Percentiles rank a stretch among this genome's conserved stretches.
These are phyloP conservation scores for Xenopus tropicalis DNA, from an alignment of 2,113 vertebrate species.

Conservation along the genomic window UCB_Xtro_10.0 CM004445.2:9683501-9684000, in stretches of 20 bases:
- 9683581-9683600: conserved; percentile 71
- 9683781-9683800: conserved; percentile 63
- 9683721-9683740: conserved; percentile 63
- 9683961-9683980: conserved; percentile 76
- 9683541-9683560: conserved; percentile 79
- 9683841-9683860: conserved; percentile 65
- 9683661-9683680: conserved; percentile 59
- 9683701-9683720: conserved; percentile 67
- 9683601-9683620: conserved; percentile 68
- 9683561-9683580: conserved; percentile 79
- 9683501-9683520: conserved; percentile 87
- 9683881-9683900: conserved; percentile 64
- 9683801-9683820: conserved; percentile 65
- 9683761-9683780: conserved; percentile 64
- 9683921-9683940: conserved; percentile 71
- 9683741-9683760: conserved; percentile 66
- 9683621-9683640: conserved; percentile 63
- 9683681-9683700: conserved; percentile 55
- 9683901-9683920: conserved; percentile 61
- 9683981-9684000: conserved; percentile 61
- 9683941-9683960: conserved; percentile 69
- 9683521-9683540: conserved; percentile 71
- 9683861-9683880: conserved; percentile 67
- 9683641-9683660: conserved; percentile 65
- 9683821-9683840: conserved; percentile 60